A percentile compares a stretch with the other conserved stretches of the same genome.
phyloP scores from a whole-genome alignment of 2,113 vertebrate species.

The Lophotis ruficrista region DNA sequence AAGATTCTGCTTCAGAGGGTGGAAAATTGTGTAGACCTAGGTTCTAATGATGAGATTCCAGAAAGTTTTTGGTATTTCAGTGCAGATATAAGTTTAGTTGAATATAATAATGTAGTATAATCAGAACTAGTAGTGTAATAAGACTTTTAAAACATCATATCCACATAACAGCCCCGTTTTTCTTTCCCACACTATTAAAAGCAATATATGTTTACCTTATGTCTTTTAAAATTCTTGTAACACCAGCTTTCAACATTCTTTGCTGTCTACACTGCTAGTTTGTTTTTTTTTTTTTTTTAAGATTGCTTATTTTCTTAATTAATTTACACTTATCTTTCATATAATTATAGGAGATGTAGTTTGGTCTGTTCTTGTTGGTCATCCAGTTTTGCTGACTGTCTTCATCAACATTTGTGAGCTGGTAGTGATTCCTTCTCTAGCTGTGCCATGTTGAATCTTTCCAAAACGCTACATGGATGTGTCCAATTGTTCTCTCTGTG shows the following conservation, averaged over 20 bases:
- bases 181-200: neutral
- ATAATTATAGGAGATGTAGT: neutral
- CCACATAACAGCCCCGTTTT: neutral
- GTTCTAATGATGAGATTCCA: neutral
- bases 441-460: fast-evolving
- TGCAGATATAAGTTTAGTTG: neutral
- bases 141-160: neutral
- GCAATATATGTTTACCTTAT: neutral
- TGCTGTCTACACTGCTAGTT: neutral
- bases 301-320: neutral
- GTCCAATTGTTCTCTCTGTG: neutral
- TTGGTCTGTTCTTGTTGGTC: neutral
- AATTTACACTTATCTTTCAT: neutral
- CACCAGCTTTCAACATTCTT: neutral
- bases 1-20: neutral
- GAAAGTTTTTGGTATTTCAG: neutral
- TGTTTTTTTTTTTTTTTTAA: neutral
- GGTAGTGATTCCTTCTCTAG: neutral
- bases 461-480: fast-evolving
- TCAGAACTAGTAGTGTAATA: neutral
- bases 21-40: neutral
- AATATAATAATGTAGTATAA: neutral
- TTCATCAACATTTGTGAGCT: neutral
- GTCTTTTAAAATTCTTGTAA: neutral
- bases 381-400: neutral